Base-by-base conservation (phyloP, 2,888 invertebrate genomes). In the Byasa hedistus region DNA sequence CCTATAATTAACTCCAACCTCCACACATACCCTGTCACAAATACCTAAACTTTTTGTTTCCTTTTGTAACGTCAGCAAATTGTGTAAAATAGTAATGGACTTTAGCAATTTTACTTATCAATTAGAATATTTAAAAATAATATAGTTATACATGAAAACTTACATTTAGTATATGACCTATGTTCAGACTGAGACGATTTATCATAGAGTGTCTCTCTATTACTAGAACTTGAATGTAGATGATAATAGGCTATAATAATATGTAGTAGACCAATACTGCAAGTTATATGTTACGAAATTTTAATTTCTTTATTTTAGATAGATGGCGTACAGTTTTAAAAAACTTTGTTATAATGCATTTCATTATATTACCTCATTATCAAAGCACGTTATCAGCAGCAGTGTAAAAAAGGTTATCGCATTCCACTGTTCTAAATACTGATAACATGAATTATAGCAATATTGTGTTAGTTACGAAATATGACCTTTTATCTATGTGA, bases 1-100 rank as follows among this genome's bases (percentile, higher is more conserved):
- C 32, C 64, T 70, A 68, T 66, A 71, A 71, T 71, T 69, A 70
- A 69, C 67, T 67, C 63, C 21, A 36, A 63, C 63, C 59, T 67
- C 66, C 69, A 66, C 69, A 64, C 63, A 63, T 66, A 64, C 63
- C 36, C 17, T 17, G 58, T 66, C 55, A 60, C 60, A 63, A 63
- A 32, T 67, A 39, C 54, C 21, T n/a, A 57, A 58, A 54, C 24
- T 27, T 66, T 66, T 65, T 62, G 39, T 22, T 66, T 58, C 15
- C 22, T 54, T 58, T 27, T 15, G 36, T 22, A 61, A 54, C 44
- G 57, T 27, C 57, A 17, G 27, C 39, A 51, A 19, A 24, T 27
- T 22, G 32, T 4, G 8, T 36, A 36, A 10, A 36, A 7, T 36
- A 36, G 8, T 36, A 36, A 36, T 10, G 8, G 32, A 36, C 4